These are phyloP conservation scores for Rhineura floridana DNA, from an alignment of 2,113 vertebrate species.

Conservation along the genomic window DNA sequence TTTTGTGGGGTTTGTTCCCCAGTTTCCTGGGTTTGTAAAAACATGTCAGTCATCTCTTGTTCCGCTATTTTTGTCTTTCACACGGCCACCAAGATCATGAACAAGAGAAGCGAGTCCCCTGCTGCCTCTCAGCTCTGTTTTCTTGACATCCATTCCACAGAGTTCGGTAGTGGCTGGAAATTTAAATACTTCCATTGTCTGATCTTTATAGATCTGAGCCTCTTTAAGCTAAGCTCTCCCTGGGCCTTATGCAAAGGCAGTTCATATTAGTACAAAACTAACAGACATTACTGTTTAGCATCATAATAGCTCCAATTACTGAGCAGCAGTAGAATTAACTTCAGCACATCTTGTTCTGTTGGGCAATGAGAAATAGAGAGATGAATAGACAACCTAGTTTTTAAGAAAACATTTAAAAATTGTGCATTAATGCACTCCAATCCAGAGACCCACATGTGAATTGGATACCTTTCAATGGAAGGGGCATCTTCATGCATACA, in stretches of 20 bases:
- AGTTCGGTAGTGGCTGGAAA: slow-evolving; percentile 12
- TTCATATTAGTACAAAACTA: slow-evolving; percentile 49
- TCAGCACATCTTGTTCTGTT: background rate
- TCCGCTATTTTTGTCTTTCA: slow-evolving; percentile 39
- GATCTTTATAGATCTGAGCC: slow-evolving; percentile 46
- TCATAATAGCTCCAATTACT: slow-evolving; percentile 33
- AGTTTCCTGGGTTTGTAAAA: slow-evolving; percentile 53
- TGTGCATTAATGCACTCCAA: background rate
- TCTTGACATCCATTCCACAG: slow-evolving; percentile 34
- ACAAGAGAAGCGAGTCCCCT: slow-evolving; percentile 33
- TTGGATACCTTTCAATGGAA: background rate
- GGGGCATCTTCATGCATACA: background rate
- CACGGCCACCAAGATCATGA: slow-evolving; percentile 41
- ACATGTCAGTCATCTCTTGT: slow-evolving; percentile 50
- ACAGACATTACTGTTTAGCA: slow-evolving; percentile 5
- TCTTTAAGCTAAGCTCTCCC: slow-evolving; percentile 46
- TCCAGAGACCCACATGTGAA: background rate
- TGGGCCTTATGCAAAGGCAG: slow-evolving; percentile 30
- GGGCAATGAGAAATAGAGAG: background rate
- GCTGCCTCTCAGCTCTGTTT: background rate
- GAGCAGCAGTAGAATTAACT: slow-evolving; percentile 30
- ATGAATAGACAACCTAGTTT: too few species aligned
- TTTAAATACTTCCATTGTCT: slow-evolving; percentile 33
- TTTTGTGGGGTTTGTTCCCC: slow-evolving; percentile 49
- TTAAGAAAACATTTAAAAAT: background rate